Conservation (phyloP, 1,140 invertebrate genomes). For the Eufriesea mexicana region DNA sequence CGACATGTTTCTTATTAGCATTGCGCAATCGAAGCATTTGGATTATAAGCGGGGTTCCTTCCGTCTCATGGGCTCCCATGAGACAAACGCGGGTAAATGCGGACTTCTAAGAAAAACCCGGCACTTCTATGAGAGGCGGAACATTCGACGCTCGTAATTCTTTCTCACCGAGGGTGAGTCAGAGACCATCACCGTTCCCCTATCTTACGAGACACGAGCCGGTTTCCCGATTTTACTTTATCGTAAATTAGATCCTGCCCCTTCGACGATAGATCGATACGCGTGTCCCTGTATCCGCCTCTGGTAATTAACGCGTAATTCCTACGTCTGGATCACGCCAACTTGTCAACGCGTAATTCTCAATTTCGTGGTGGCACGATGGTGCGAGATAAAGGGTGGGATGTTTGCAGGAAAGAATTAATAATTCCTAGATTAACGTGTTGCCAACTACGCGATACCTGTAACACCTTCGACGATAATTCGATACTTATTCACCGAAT, state of each 20-base stretch:
- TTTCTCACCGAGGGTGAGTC: slow-evolving; percentile 59
- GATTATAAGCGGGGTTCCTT: not conserved
- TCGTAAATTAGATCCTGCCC: slow-evolving; percentile 58
- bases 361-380: too few species aligned
- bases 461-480: too few species aligned
- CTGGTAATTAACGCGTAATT: not conserved
- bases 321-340: too few species aligned
- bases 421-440: too few species aligned
- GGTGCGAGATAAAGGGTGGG: too few species aligned
- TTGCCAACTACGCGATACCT: too few species aligned
- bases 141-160: slow-evolving; percentile 58
- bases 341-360: not conserved
- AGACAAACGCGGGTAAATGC: slow-evolving; percentile 22
- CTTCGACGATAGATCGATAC: slow-evolving; percentile 45
- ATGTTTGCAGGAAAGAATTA: too few species aligned
- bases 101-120: slow-evolving; percentile 48
- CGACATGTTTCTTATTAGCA: slow-evolving; percentile 28
- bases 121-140: slow-evolving; percentile 51
- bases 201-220: slow-evolving; percentile 49
- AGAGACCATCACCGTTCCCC: slow-evolving; percentile 48
- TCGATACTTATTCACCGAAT: too few species aligned
- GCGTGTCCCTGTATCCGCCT: not conserved
- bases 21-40: not conserved
- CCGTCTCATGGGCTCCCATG: not conserved
- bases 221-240: slow-evolving; percentile 57